Evolutionary conservation across 2,113 vertebrate genomes (phyloP).

Genomic region (Bubo bubo): DNA sequence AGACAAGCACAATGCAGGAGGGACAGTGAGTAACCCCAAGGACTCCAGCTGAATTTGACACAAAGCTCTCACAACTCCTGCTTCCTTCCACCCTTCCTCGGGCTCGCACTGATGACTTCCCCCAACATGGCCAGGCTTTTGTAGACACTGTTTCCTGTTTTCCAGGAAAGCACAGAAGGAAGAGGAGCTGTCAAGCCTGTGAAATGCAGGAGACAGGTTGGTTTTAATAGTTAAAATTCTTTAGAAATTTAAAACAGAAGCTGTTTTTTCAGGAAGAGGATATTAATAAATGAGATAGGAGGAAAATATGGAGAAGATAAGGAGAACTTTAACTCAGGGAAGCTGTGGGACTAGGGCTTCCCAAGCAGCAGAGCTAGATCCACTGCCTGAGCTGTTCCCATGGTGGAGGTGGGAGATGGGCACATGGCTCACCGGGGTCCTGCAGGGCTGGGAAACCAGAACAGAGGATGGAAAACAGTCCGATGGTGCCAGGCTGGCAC

Average conservation of each 20-base stretch:
- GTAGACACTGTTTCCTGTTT: neutral
- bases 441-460: neutral
- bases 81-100: neutral
- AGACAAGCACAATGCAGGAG: neutral
- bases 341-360: neutral
- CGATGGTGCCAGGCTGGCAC: accelerated
- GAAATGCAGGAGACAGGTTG: neutral
- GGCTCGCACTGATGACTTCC: neutral
- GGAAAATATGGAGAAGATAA: neutral
- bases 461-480: neutral
- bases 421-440: accelerated
- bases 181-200: neutral
- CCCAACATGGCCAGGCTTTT: neutral
- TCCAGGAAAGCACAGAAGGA: neutral
- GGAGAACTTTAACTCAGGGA: neutral
- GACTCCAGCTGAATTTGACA: neutral
- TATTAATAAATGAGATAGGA: neutral
- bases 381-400: neutral
- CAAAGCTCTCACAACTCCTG: neutral
- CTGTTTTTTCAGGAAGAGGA: neutral
- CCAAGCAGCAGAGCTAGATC: neutral
- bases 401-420: accelerated
- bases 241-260: neutral
- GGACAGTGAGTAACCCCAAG: neutral
- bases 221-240: neutral